Evolutionary conservation across 2,888 invertebrate species (phyloP), one percentile per base, ranked within the genome.

Genomic region (Hypercompe scribonia): DNA sequence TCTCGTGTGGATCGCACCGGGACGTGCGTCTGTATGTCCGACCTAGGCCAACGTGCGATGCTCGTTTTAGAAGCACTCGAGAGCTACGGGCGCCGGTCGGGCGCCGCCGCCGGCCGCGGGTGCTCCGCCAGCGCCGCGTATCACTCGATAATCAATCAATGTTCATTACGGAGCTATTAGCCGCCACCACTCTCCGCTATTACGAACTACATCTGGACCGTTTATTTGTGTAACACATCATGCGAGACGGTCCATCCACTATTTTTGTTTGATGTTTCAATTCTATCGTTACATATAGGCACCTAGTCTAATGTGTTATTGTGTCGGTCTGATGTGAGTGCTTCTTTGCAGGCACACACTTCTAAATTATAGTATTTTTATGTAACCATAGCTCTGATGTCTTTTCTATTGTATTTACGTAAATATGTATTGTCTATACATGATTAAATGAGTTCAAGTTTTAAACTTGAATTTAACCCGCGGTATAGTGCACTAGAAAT

Each of bases 81-180:
- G 90, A 82, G 80, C 80, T 61, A 80, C 80, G 85, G 65, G 82
- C 79, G 85, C 82, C 81, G 82, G 85, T 79, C 79, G 75, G 81
- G 79, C 81, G 81, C 82, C 81, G 74, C 65, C 36, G 70, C 58
- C n/a, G 54, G 66, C 73, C 39, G 61, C 66, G 68, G 68, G 58
- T 73, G 72, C 58, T 58, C 70, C 31, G 28, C 65, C 67, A 81
- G 46, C 84, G 84, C 86, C 79, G 74, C 86, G 86, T 91, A 90
- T 87, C 90, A 88, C 85, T 88, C 88, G 90, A 92, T 91, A 90
- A 91, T 92, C 92, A 91, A 91, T 92, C 92, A 90, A 86, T 88
- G 88, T 89, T 87, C 87, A 89, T 88, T 88, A 84, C 85, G 80
- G 76, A 68, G 78, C 79, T 82, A 77, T 82, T 81, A 81, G 76